Percentiles rank a stretch among this genome's conserved stretches.
phyloP scores from a whole-genome alignment of 2,797 vertebrate genomes.

The Danio albolineatus region DNA sequence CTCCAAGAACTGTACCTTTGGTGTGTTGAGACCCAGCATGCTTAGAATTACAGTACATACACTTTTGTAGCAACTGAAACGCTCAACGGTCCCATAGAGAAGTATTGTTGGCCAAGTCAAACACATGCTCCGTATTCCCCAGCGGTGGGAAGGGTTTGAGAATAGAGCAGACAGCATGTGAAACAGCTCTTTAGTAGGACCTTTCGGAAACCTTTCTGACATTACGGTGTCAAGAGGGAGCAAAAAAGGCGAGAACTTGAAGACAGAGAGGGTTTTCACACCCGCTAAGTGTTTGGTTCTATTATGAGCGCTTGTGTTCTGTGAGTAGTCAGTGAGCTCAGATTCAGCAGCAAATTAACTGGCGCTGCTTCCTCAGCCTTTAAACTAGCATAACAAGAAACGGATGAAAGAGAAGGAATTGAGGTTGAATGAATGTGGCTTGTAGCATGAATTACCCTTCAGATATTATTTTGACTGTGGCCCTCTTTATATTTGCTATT shows the following conservation, averaged over 20 bases:
- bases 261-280: slow-evolving; percentile 57
- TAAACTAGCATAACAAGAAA: slow-evolving; percentile 38
- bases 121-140: neutral
- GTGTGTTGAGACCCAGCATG: slow-evolving; percentile 21
- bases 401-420: neutral
- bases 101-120: slow-evolving; percentile 32
- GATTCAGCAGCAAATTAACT: slow-evolving; percentile 22
- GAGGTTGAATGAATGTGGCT: neutral
- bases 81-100: neutral
- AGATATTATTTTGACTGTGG: too few relatives aligned
- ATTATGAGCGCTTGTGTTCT: slow-evolving; percentile 50
- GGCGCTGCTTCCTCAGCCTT: slow-evolving; percentile 21
- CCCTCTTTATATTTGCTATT: neutral
- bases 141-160: slow-evolving; percentile 30
- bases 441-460: neutral
- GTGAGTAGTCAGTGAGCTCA: slow-evolving; percentile 22
- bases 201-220: slow-evolving; percentile 26
- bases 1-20: slow-evolving; percentile 20
- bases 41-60: slow-evolving; percentile 25
- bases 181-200: slow-evolving; percentile 47
- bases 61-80: slow-evolving; percentile 29
- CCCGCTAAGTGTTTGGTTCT: slow-evolving; percentile 50
- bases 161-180: slow-evolving; percentile 35
- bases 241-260: slow-evolving; percentile 51
- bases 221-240: slow-evolving; percentile 40